These are phyloP conservation scores for Paramisgurnus dabryanus DNA, from an alignment of 2,113 vertebrate genomes.

Conservation along the genomic window DNA sequence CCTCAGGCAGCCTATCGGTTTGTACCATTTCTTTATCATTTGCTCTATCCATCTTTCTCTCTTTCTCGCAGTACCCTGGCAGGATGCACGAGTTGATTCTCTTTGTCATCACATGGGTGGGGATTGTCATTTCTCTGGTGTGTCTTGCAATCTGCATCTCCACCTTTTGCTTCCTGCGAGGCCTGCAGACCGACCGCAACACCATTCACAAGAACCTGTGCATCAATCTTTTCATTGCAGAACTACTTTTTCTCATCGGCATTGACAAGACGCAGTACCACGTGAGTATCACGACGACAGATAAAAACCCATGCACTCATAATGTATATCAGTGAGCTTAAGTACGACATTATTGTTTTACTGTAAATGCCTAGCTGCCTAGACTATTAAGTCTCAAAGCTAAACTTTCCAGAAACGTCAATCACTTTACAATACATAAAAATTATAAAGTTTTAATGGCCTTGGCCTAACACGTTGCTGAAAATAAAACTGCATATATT, in stretches of 20 bases:
- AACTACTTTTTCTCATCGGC: constrained; percentile 93
- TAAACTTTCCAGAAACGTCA: background rate
- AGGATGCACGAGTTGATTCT: constrained; percentile 89
- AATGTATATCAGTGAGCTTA: too few species aligned
- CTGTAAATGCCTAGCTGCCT: background rate
- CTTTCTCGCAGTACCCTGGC: constrained; percentile 78
- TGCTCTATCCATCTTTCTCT: constrained; percentile 17
- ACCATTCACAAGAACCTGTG: constrained; percentile 98
- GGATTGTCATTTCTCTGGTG: constrained; percentile 91
- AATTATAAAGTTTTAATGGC: background rate
- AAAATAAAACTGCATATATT: too few species aligned
- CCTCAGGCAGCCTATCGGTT: constrained; percentile 24
- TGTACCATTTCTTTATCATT: constrained; percentile 27
- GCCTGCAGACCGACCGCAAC: constrained; percentile 90
- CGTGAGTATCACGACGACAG: constrained; percentile 64
- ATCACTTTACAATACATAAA: background rate
- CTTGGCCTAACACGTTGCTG: background rate
- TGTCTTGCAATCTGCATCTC: constrained; percentile 94
- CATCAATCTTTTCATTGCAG: constrained; percentile 93
- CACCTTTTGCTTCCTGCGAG: constrained; percentile 93
- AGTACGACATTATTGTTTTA: too few species aligned
- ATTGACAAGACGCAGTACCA: constrained; percentile 95
- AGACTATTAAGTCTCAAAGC: background rate
- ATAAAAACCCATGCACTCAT: background rate
- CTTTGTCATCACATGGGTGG: constrained; percentile 94